Conservation (phyloP, 30 jellyfish, hydroid and myxozoan species). For the Mastigias papua region DNA sequence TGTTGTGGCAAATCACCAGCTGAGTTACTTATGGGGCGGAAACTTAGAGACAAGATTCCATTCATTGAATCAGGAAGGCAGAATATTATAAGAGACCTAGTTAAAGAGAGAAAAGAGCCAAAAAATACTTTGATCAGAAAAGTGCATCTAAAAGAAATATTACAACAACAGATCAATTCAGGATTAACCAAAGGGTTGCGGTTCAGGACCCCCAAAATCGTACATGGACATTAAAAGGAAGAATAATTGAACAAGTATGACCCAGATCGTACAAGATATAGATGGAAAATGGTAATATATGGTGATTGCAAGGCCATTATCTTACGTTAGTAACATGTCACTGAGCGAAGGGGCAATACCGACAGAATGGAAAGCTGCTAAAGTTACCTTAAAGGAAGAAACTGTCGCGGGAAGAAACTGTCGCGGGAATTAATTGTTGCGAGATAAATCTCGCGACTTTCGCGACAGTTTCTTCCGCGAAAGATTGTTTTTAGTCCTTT, state of each 20-base stretch:
- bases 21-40: conserved; percentile 29
- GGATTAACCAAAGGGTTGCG: background rate
- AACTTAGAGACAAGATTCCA: conserved; percentile 52
- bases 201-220: background rate
- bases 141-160: background rate
- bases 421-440: too few relatives aligned
- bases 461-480: too few relatives aligned
- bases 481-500: too few relatives aligned
- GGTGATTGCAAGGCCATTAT: too few relatives aligned
- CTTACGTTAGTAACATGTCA: too few relatives aligned
- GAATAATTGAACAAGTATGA: conserved; percentile 12
- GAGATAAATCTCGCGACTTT: too few relatives aligned
- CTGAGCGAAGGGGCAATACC: too few relatives aligned
- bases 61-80: background rate
- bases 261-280: conserved; percentile 29
- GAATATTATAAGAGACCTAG: background rate
- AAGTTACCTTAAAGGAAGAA: too few relatives aligned
- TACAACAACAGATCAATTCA: background rate
- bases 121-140: background rate
- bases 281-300: conserved; percentile 27
- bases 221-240: too few relatives aligned
- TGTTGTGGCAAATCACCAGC: conserved; percentile 61
- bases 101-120: background rate
- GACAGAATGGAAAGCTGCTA: too few relatives aligned
- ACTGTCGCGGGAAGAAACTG: too few relatives aligned